These are phyloP conservation scores for Enteromius afrohamiltoni DNA, from an alignment of 2,797 vertebrate species.

Conservation along the genomic window DNA sequence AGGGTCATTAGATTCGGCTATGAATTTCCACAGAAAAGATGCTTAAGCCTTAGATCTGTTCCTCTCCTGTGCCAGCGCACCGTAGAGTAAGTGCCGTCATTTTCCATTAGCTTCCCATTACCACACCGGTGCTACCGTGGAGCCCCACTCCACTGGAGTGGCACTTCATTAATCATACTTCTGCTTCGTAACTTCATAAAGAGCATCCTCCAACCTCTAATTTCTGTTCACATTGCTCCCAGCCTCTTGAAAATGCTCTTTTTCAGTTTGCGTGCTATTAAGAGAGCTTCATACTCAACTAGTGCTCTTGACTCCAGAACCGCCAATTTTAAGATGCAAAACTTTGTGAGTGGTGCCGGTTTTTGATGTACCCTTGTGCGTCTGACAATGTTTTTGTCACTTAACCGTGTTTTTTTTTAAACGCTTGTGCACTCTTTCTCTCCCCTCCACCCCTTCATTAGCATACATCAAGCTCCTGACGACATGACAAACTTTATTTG, in stretches of 20 bases:
- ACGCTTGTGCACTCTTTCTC: conserved; percentile 41
- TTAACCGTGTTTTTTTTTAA: conserved; percentile 66
- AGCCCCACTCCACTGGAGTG: conserved; percentile 28
- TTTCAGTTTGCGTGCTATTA: conserved; percentile 64
- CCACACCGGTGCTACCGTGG: conserved; percentile 5
- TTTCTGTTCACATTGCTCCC: conserved; percentile 36
- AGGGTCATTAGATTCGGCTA: background rate
- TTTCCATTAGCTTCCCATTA: conserved; percentile 44
- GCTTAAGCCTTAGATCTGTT: conserved; percentile 10
- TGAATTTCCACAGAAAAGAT: background rate
- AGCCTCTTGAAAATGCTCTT: conserved; percentile 16
- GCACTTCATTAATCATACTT: conserved; percentile 56
- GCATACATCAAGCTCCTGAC: conserved; percentile 77
- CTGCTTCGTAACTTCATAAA: conserved; percentile 64
- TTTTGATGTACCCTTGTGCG: conserved; percentile 74
- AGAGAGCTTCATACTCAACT: conserved; percentile 69
- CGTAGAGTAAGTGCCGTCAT: conserved; percentile 27
- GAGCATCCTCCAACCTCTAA: conserved; percentile 69
- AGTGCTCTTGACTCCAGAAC: conserved; percentile 53
- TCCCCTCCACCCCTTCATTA: conserved; percentile 69
- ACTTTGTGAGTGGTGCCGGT: conserved; percentile 72
- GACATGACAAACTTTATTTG: conserved; percentile 78
- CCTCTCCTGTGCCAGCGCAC: background rate
- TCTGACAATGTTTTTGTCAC: conserved; percentile 74
- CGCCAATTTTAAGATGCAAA: conserved; percentile 64